Percentiles rank a stretch among this genome's conserved stretches.
These are phyloP conservation scores for Phrynosoma blainvillii DNA, from an alignment of 2,113 vertebrate species.

Conservation along the genomic window DNA sequence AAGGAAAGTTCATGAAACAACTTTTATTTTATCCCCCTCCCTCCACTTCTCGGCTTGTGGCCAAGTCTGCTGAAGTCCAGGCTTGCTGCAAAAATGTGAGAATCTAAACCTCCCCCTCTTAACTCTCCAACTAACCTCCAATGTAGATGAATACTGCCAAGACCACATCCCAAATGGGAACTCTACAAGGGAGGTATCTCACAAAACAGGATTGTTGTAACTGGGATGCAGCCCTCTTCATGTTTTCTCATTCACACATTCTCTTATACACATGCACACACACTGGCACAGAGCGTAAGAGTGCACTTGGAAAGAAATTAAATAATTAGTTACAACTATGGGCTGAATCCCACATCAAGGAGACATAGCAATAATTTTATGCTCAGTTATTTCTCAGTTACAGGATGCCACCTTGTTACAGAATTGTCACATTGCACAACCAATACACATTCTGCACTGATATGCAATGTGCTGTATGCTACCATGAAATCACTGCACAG, in stretches of 20 bases:
- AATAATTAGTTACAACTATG: too few relatives aligned
- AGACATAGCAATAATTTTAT: too few relatives aligned
- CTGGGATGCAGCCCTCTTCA: neutral
- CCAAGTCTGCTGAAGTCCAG: slow-evolving; percentile 30
- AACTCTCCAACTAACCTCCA: neutral
- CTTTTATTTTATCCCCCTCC: slow-evolving; percentile 35
- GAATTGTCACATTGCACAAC: too few relatives aligned
- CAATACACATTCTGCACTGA: too few relatives aligned
- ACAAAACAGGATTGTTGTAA: slow-evolving; percentile 11
- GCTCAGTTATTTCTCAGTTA: too few relatives aligned
- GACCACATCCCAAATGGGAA: slow-evolving; percentile 21
- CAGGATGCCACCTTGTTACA: too few relatives aligned
- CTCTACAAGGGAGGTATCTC: neutral
- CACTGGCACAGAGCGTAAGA: neutral
- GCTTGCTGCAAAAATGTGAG: slow-evolving; percentile 16
- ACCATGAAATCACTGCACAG: too few relatives aligned
- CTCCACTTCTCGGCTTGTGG: neutral
- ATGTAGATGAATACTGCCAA: slow-evolving; percentile 39
- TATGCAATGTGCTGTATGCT: too few relatives aligned
- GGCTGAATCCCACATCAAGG: too few relatives aligned
- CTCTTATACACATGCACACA: neutral
- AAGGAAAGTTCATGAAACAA: slow-evolving; percentile 59
- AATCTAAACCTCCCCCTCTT: slow-evolving; percentile 21
- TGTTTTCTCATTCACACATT: neutral
- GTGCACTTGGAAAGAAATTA: neutral